phyloP scores from a whole-genome alignment of 2,888 invertebrate species.

The Macrosoma leucophasiata region DNA sequence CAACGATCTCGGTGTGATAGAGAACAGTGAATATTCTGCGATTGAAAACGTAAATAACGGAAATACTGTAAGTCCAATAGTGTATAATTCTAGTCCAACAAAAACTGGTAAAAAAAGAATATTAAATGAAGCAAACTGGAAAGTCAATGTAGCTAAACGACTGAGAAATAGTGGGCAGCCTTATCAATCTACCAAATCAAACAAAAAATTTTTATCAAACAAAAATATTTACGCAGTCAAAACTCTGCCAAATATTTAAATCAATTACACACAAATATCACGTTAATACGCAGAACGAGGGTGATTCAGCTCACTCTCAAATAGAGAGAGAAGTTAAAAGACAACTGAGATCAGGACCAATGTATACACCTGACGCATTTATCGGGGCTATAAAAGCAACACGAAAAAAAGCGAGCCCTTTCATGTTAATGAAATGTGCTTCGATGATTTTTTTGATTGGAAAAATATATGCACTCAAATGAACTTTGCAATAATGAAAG shows the following conservation, averaged over 20 bases:
- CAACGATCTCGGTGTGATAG: too few relatives aligned
- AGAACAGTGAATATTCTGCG: too few relatives aligned
- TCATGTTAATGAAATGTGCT: conserved; percentile 23
- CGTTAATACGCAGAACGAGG: conserved; percentile 13
- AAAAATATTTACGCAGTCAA: too few relatives aligned
- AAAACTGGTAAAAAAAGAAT: background rate
- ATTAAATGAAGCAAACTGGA: conserved; percentile 1
- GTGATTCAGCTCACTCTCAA: conserved; percentile 17
- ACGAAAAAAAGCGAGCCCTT: conserved; percentile 19
- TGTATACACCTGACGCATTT: conserved; percentile 15
- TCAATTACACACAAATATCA: conserved; percentile 3
- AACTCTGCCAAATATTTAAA: conserved; percentile 1
- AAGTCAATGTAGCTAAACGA: conserved; percentile 2
- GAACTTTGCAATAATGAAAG: conserved; percentile 20
- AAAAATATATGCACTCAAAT: conserved; percentile 25
- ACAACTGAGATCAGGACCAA: conserved; percentile 16
- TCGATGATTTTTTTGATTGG: conserved; percentile 24
- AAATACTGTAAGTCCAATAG: too few relatives aligned
- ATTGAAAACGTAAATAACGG: too few relatives aligned
- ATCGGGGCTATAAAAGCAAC: conserved; percentile 20
- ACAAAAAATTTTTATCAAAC: too few relatives aligned
- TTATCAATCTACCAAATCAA: too few relatives aligned
- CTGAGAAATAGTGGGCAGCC: conserved; percentile 1
- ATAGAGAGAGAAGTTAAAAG: conserved; percentile 19
- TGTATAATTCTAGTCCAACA: too few relatives aligned